A percentile compares a stretch with the other conserved stretches of the same genome.
Conservation (phyloP, 2,797 vertebrate species). For the Ispidina picta region DNA sequence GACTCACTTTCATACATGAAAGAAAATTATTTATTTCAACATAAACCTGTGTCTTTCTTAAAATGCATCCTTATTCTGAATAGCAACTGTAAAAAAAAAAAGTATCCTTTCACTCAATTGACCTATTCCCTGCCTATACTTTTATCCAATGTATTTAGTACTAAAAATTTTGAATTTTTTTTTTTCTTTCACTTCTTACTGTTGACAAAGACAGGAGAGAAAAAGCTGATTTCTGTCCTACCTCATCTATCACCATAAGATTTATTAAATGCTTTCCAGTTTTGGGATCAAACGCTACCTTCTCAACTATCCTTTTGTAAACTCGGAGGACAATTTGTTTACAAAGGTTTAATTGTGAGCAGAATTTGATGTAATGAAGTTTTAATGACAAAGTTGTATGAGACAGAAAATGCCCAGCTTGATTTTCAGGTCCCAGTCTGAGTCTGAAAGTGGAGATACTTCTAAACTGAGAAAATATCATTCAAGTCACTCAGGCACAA, state of each 20-base stretch:
- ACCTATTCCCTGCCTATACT: not conserved
- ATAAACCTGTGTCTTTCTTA: slow-evolving; percentile 5
- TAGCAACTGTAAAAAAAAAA: slow-evolving; percentile 6
- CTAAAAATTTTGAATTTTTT: not conserved
- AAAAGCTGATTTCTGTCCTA: not conserved
- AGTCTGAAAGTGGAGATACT: slow-evolving; percentile 36
- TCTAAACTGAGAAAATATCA: slow-evolving; percentile 52
- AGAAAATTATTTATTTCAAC: slow-evolving; percentile 19
- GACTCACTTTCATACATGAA: slow-evolving; percentile 23
- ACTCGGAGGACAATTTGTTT: slow-evolving; percentile 41
- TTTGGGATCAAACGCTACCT: slow-evolving; percentile 4
- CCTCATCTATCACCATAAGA: not conserved
- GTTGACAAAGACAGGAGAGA: not conserved
- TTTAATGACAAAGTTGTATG: slow-evolving; percentile 48
- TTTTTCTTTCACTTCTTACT: not conserved
- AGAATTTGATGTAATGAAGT: slow-evolving; percentile 44
- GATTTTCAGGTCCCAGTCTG: slow-evolving; percentile 53
- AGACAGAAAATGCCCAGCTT: slow-evolving; percentile 57
- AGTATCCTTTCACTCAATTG: not conserved
- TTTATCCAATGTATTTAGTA: not conserved
- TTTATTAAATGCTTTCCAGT: not conserved
- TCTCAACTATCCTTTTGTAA: not conserved
- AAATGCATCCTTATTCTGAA: slow-evolving; percentile 31
- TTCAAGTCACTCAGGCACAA: slow-evolving; percentile 42
- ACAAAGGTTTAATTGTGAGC: slow-evolving; percentile 38